Percentiles rank a stretch among this genome's conserved stretches.
These are phyloP conservation scores for Leptura quadrifasciata DNA, from an alignment of 2,888 invertebrate genomes.

Conservation along the genomic window DNA sequence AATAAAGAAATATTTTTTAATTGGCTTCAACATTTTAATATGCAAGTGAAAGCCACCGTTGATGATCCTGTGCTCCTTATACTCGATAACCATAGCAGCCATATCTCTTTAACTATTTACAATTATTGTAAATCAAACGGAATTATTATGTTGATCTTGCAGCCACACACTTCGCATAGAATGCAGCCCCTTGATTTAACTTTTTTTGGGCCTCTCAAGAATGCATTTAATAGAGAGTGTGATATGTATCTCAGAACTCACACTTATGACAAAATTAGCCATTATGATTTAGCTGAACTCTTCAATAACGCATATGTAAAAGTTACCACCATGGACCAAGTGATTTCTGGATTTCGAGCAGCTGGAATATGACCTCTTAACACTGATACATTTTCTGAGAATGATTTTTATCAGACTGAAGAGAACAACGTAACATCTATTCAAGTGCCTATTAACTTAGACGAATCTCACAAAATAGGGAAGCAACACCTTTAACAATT, in stretches of 20 bases:
- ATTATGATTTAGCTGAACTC: not conserved
- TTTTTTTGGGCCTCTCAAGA: slow-evolving; percentile 39
- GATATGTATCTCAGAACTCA: not conserved
- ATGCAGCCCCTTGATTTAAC: slow-evolving; percentile 53
- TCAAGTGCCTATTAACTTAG: too few relatives aligned
- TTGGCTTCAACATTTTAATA: slow-evolving; percentile 61
- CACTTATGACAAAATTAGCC: slow-evolving; percentile 11
- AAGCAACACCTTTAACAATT: too few relatives aligned
- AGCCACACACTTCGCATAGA: slow-evolving; percentile 47
- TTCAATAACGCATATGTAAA: slow-evolving; percentile 6
- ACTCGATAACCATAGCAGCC: slow-evolving; percentile 61
- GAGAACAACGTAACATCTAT: too few relatives aligned
- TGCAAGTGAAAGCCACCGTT: slow-evolving; percentile 63
- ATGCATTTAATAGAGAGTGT: not conserved
- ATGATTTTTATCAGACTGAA: too few relatives aligned
- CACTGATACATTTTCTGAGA: not conserved
- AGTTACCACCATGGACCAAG: not conserved
- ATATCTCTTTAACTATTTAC: slow-evolving; percentile 43
- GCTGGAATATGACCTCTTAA: not conserved
- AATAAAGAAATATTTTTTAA: slow-evolving; percentile 58
- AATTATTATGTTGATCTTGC: slow-evolving; percentile 43
- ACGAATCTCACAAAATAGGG: too few relatives aligned
- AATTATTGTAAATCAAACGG: slow-evolving; percentile 50
- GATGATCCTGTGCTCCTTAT: slow-evolving; percentile 66
- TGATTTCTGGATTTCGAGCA: not conserved